A percentile compares a stretch with the other conserved stretches of the same genome.
phyloP scores from a whole-genome alignment of 1,140 invertebrate genomes.

The Drosophila sulfurigaster region DNA sequence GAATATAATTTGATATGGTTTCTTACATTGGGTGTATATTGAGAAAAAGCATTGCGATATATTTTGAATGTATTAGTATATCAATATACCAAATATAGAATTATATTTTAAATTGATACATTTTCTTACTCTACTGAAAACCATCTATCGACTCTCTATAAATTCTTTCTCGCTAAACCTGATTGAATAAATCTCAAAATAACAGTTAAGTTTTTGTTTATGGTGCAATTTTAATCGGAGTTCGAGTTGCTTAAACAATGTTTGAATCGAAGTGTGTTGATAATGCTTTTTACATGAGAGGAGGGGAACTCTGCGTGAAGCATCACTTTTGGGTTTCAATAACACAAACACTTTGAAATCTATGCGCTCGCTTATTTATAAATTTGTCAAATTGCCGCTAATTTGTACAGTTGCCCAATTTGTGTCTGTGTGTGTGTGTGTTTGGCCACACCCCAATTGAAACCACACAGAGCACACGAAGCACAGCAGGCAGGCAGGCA shows the following conservation, averaged over 20 bases:
- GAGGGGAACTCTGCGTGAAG: background rate
- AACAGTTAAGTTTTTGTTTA: too few relatives aligned
- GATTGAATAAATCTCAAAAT: too few relatives aligned
- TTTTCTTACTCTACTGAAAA: too few relatives aligned
- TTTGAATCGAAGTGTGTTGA: background rate
- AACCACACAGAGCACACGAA: background rate
- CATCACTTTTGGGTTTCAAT: constrained; percentile 18
- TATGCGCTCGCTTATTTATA: constrained; percentile 25
- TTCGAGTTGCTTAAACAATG: constrained; percentile 1
- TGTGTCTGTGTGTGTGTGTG: background rate
- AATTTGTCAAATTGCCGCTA: constrained; percentile 43
- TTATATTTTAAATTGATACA: too few relatives aligned
- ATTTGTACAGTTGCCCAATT: constrained; percentile 43
- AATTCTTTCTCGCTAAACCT: too few relatives aligned
- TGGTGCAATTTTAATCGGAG: too few relatives aligned
- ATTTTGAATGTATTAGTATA: too few relatives aligned
- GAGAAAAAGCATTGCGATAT: fast-evolving
- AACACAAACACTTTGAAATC: constrained; percentile 23
- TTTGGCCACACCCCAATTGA: constrained; percentile 43
- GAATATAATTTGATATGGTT: too few relatives aligned
- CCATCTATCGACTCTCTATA: too few relatives aligned
- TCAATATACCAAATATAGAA: too few relatives aligned
- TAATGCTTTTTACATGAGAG: background rate
- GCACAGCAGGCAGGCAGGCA: background rate
- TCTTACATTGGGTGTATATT: too few relatives aligned